Base-by-base conservation (phyloP, 1,140 invertebrate species). In the Drosophila albomicans region DNA sequence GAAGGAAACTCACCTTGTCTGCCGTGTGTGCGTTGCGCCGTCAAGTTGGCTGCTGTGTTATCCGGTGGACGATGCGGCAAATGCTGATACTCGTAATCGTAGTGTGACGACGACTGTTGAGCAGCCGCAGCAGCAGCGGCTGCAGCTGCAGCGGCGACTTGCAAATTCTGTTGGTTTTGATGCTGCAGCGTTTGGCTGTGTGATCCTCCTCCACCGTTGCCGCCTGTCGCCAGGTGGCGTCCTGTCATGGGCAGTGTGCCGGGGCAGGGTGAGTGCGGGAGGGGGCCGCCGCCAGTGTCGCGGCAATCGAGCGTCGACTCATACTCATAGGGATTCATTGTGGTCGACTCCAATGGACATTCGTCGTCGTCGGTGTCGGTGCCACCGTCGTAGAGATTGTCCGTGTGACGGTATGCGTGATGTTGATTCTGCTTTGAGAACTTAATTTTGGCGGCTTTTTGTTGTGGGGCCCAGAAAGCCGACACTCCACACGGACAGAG, bases 341-440 rank as follows among this genome's bases (percentile, higher is more conserved):
- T 91, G 76, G 82, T 90, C 62, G 91, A 86, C 74, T 92, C 91
- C 89, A 92, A 86, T 61, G 91, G 91, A 92, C 91, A 92, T 92
- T 92, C 91, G 91, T 92, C 91, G 91, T 92, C 91, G 91, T 92
- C 91, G 79, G 91, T 92, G 75, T 92, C 91, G 78, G 91, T 92
- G 91, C 91, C 91, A 88, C 91, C 91, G 91, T 92, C 91, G 91
- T 92, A 92, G 82, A 92, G 85, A 76, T 91, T 92, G 84, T 92
- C 91, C 82, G 91, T 89, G 78, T 92, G 91, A 79, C 91, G 91
- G 91, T 91, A 92, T 79, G 90, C 91, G 81, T 91, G 89, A 65
- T 89, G 89, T 38, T 84, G 74, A 75, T 88, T 85, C 79, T 92
- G 91, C 91, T 92, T 92, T 79, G 91, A 92, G 91, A 92, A 92